Evolutionary conservation across 2,888 invertebrate genomes (phyloP), one percentile per base, ranked within the genome.

Genomic region (Labia minor): DNA sequence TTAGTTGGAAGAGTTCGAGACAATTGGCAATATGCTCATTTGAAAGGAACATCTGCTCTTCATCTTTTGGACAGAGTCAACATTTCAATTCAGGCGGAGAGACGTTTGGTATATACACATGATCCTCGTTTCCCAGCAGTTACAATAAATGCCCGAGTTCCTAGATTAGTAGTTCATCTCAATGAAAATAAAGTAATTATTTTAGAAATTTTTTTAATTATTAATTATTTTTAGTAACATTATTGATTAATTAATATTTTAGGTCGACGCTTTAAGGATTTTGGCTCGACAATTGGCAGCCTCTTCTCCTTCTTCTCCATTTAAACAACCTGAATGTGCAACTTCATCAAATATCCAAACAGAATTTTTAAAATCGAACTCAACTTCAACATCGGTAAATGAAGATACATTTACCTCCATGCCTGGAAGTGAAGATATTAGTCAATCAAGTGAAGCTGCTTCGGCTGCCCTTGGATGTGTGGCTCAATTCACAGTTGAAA

Each of bases 91-190:
- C 83, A 90, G 80, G 82, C 92, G 72, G 91, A 92, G 77, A 81
- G 93, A 66, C 83, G 94, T 70, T 84, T 90, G 72, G 85, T 95
- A 61, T 85, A 85, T 72, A 93, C 93, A 1, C 79, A 83, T 62
- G 95, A 95, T 81, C 93, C 94, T 1, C 86, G 87, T 74, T 95
- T 88, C 81, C 95, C 96, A 1, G 87, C 88, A 69, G 81, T 91
- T 21, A 90, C 90, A 61, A 78, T 95, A 61, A 86, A 88, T 70
- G 95, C 93, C 63, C 91, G 89, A 70, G 81, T 96, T 72, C 95
- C 95, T 0, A 87, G 89, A 76, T 82, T 96, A 18, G 88, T 92
- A 37, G 89, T 89, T 65, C 96, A 96, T 78, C 83, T 96, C 63
- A 94, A 92, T 79, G 95, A 96, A 77, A 87, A 88, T 73, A 96